Conservation (phyloP, 2,797 vertebrate genomes). For the Orestias chungarensis region DNA sequence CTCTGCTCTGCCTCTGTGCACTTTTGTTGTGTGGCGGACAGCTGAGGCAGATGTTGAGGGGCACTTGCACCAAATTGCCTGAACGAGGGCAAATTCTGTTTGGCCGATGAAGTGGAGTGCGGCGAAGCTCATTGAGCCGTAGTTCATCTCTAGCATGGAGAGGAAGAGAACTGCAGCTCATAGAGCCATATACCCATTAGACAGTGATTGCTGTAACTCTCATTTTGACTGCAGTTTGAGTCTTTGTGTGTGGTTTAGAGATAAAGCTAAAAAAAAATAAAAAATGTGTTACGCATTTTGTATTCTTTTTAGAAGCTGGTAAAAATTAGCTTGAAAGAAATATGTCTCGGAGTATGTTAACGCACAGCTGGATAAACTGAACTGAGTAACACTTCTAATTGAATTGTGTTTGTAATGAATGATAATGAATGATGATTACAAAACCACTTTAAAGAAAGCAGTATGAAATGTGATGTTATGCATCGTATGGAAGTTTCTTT, state of each 20-base stretch:
- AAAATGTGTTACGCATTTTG: conserved; percentile 6
- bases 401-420: conserved; percentile 17
- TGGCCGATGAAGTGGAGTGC: conserved; percentile 66
- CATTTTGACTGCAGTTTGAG: conserved; percentile 31
- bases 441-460: neutral
- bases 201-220: conserved; percentile 30
- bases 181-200: conserved; percentile 40
- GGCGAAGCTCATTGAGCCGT: conserved; percentile 59
- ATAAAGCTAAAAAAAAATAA: neutral
- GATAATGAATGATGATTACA: conserved; percentile 13
- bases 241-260: conserved; percentile 15
- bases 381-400: conserved; percentile 24
- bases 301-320: neutral
- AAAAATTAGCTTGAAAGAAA: conserved; percentile 19
- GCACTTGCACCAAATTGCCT: conserved; percentile 75
- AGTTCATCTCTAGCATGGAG: conserved; percentile 57
- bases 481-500: neutral
- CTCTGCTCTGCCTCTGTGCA: conserved; percentile 61
- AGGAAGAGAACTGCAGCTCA: conserved; percentile 43
- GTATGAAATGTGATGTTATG: conserved; percentile 1
- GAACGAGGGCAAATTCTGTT: conserved; percentile 73
- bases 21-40: conserved; percentile 71
- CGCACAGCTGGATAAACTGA: conserved; percentile 17
- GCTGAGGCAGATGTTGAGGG: conserved; percentile 79
- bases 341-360: conserved; percentile 20